These are phyloP conservation scores for Nephrotoma appendiculata DNA, from an alignment of 2,888 invertebrate species.

Conservation along the genomic window DNA sequence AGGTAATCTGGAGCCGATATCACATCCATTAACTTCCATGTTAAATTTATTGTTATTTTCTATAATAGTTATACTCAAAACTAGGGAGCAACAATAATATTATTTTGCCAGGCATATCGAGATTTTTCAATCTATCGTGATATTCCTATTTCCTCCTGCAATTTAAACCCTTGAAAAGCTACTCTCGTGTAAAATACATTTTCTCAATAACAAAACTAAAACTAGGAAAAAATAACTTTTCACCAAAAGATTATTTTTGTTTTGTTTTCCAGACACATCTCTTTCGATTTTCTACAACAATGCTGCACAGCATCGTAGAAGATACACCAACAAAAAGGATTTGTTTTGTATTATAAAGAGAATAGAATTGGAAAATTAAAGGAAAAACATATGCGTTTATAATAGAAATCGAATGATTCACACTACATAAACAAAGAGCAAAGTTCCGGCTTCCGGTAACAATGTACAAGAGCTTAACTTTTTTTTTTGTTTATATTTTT, in stretches of 20 bases:
- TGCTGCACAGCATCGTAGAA: background rate
- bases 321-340: background rate
- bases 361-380: background rate
- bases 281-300: background rate
- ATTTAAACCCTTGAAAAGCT: too few relatives aligned
- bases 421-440: slow-evolving; percentile 11
- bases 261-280: background rate
- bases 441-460: slow-evolving; percentile 9
- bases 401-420: slow-evolving; percentile 7
- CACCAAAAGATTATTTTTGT: background rate
- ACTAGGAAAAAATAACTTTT: background rate
- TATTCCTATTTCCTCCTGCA: too few relatives aligned
- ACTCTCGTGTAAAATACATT: too few relatives aligned
- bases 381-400: background rate
- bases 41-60: too few relatives aligned
- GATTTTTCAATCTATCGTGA: too few relatives aligned
- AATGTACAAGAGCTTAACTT: background rate
- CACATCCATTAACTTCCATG: too few relatives aligned
- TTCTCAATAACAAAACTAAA: too few relatives aligned
- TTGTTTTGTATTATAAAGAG: background rate
- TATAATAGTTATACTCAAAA: too few relatives aligned
- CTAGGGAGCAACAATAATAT: too few relatives aligned
- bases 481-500: background rate
- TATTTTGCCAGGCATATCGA: too few relatives aligned
- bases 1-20: too few relatives aligned